Evolutionary conservation across 2,888 invertebrate genomes (phyloP).

Genomic region (Eupithecia tripunctaria): DNA sequence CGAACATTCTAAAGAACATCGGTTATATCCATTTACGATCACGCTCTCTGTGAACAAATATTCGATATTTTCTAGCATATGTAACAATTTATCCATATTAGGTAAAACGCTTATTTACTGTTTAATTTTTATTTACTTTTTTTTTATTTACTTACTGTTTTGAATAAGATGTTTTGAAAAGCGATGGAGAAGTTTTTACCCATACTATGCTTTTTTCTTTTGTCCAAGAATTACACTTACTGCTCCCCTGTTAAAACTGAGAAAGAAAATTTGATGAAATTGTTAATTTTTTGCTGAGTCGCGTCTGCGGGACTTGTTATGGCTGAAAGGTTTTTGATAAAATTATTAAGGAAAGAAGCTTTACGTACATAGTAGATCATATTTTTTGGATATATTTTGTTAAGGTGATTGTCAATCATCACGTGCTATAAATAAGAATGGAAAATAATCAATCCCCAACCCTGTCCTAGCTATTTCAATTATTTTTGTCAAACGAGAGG

Average conservation of each 20-base stretch:
- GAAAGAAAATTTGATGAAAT: slow-evolving; percentile 26
- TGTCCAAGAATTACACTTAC: slow-evolving; percentile 17
- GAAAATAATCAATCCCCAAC: background rate
- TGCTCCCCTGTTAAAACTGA: slow-evolving; percentile 17
- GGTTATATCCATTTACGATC: background rate
- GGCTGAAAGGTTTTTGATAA: background rate
- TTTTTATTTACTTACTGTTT: background rate
- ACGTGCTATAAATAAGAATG: background rate
- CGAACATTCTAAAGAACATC: background rate
- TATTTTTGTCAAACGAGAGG: background rate
- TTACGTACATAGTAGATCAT: background rate
- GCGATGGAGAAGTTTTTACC: background rate
- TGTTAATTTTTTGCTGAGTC: slow-evolving; percentile 18
- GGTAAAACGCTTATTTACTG: no score
- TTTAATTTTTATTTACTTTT: background rate
- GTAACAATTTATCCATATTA: background rate
- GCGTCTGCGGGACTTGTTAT: background rate
- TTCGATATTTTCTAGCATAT: background rate
- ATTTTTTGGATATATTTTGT: background rate
- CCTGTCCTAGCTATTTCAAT: background rate
- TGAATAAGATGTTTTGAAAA: background rate
- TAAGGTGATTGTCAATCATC: background rate
- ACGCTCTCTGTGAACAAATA: background rate
- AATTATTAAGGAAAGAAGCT: background rate
- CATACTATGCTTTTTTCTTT: background rate